phyloP scores from a whole-genome alignment of 1,140 invertebrate genomes.

The Drosophila rhopaloa region DNA sequence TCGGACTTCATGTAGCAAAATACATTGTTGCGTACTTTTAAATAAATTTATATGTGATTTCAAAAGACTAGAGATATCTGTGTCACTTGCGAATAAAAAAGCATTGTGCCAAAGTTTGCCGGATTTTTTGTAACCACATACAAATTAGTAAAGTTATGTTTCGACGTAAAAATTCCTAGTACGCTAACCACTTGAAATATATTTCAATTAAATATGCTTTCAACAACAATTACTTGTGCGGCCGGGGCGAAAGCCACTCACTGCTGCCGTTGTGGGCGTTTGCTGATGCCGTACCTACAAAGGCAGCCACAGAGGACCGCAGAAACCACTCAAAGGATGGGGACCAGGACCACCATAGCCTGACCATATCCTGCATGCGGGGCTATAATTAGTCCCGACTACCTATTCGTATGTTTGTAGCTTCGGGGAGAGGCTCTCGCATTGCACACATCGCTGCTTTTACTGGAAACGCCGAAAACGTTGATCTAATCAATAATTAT shows the following conservation, averaged over 20 bases:
- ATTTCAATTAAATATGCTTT: slow-evolving; percentile 27
- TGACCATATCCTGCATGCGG: not conserved
- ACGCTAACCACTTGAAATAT: not conserved
- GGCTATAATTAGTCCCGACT: slow-evolving; percentile 38
- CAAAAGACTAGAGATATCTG: too few species aligned
- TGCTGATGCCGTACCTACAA: slow-evolving; percentile 18
- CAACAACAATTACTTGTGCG: slow-evolving; percentile 25
- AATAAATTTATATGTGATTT: too few species aligned
- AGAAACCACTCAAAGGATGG: slow-evolving; percentile 22
- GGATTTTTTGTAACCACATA: not conserved
- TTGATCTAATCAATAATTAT: slow-evolving; percentile 43
- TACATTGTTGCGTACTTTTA: too few species aligned
- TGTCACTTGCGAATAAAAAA: too few species aligned
- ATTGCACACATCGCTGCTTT: slow-evolving; percentile 12
- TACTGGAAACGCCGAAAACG: slow-evolving; percentile 1
- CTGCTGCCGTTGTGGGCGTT: slow-evolving; percentile 1
- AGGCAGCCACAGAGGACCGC: slow-evolving; percentile 9
- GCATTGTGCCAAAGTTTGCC: too few species aligned
- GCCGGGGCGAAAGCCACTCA: not conserved
- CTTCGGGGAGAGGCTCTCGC: not conserved
- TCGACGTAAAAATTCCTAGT: not conserved
- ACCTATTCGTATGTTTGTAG: slow-evolving; percentile 10
- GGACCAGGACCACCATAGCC: too few species aligned
- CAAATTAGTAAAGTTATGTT: not conserved
- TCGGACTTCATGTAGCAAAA: too few species aligned